phyloP scores from a whole-genome alignment of 2,888 invertebrate genomes.

The Allophyes oxyacanthae region DNA sequence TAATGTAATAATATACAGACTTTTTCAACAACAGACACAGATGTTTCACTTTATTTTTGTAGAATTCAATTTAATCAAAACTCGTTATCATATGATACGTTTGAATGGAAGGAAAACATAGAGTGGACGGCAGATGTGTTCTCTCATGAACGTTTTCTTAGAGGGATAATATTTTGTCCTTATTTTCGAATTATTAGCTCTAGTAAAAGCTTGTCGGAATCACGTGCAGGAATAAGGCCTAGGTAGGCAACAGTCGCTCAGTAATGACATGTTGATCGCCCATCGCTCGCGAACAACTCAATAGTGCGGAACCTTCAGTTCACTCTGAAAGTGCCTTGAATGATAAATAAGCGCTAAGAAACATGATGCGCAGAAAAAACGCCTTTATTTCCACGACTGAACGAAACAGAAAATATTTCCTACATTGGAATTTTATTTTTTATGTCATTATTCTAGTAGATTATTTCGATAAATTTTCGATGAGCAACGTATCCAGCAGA shows the following conservation, averaged over 20 bases:
- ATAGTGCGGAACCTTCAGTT: slow-evolving; percentile 47
- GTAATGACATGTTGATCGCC: slow-evolving; percentile 48
- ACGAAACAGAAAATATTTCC: slow-evolving; percentile 16
- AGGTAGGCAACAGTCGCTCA: slow-evolving; percentile 33
- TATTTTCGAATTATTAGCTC: slow-evolving; percentile 46
- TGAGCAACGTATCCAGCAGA: too few species aligned
- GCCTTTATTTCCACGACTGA: too few species aligned
- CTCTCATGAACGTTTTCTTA: slow-evolving; percentile 21
- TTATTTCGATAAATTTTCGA: too few species aligned
- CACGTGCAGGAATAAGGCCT: slow-evolving; percentile 26
- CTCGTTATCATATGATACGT: slow-evolving; percentile 28
- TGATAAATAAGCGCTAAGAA: slow-evolving; percentile 31
- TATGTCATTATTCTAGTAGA: too few species aligned
- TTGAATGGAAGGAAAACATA: slow-evolving; percentile 26
- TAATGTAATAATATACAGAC: slow-evolving; percentile 51
- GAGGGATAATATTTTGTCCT: slow-evolving; percentile 18
- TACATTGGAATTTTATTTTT: too few species aligned
- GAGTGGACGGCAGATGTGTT: slow-evolving; percentile 26
- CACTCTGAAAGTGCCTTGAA: slow-evolving; percentile 29
- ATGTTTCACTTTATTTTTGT: slow-evolving; percentile 29
- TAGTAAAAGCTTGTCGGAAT: slow-evolving; percentile 23
- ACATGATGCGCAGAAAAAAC: slow-evolving; percentile 2
- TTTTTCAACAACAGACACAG: slow-evolving; percentile 36
- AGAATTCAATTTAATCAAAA: slow-evolving; percentile 43
- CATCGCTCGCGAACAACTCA: slow-evolving; percentile 40